Base-by-base conservation (phyloP, 2,888 invertebrate species). In the Phorcus lineatus region DNA sequence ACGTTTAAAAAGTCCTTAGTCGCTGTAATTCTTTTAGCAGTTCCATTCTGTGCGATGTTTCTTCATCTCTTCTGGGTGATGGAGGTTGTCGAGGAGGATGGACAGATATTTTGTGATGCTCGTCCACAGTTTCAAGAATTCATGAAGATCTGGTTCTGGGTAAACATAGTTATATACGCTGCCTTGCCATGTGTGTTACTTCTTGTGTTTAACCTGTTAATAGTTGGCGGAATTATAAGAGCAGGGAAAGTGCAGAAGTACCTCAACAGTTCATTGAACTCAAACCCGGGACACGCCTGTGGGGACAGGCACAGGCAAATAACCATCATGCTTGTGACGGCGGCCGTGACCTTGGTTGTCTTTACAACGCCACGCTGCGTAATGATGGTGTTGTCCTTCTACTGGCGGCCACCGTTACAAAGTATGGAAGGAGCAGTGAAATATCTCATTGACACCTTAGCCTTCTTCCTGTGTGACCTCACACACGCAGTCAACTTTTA, bases 401-500 rank as follows among this genome's bases (percentile, higher is more conserved):
- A 66, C 52, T 47, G 52, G 62, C 74, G 28, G 13, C n/a, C 40
- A n/a, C 36, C 53, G n/a, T 36, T 47, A 4, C 24, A 47, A 1
- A 67, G 67, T 13, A 17, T 79, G 57, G 55, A 55, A 22, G n/a
- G 67, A 1, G 82, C 83, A n/a, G 52, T 70, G 16, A 79, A 79
- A 75, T 13, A 31, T 11, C 62, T 83, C 0, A 77, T 81, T 55
- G 67, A 81, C 52, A 78, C 82, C 54, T 22, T 84, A 24, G 57
- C 82, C 28, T 88, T 85, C 70, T 31, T 89, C 16, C 77, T 90
- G 52, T 81, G 86, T 0, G 89, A 89, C 81, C 78, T 87, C 0
- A 88, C 88, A 53, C 90, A 90, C 78, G 88, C 88, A 11, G 80
- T 89, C n/a, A 90, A 90, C 76, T 90, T 90, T 78, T 90, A 89